Conservation (phyloP, 2,113 vertebrate species). For the Mixornis gularis region DNA sequence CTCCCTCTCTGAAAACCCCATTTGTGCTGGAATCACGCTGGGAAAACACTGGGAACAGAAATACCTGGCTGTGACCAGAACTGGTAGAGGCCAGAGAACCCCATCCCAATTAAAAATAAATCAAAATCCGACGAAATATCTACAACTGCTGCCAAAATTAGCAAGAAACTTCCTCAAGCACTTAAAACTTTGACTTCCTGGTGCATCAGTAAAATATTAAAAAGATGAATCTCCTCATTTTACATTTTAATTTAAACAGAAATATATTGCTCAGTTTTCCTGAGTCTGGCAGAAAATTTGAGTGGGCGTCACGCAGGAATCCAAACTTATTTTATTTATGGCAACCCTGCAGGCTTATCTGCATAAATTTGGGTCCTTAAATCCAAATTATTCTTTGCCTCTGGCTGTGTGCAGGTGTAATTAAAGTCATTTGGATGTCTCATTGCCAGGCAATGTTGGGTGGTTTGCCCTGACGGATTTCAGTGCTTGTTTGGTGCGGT, state of each 20-base stretch:
- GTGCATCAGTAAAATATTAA: neutral
- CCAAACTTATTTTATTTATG: neutral
- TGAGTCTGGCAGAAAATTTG: neutral
- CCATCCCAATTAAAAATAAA: neutral
- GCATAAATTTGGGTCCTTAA: neutral
- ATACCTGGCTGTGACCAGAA: neutral
- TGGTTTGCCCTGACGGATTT: neutral
- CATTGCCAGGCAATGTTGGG: neutral
- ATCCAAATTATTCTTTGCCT: neutral
- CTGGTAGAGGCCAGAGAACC: neutral
- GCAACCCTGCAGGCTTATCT: neutral
- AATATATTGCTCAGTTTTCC: neutral
- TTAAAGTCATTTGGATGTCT: constrained; percentile 7
- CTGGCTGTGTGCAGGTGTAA: neutral
- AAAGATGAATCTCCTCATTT: neutral
- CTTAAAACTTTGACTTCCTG: neutral
- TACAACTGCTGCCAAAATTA: neutral
- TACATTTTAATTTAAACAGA: neutral
- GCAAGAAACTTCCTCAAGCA: neutral
- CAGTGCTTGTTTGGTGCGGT: neutral
- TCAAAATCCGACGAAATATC: neutral
- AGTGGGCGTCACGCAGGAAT: neutral
- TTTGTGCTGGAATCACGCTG: neutral
- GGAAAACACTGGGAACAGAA: neutral
- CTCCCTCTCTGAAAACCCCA: neutral